Evolutionary conservation across 2,113 vertebrate species (phyloP).

Genomic region (Leucopsar rothschildi): DNA sequence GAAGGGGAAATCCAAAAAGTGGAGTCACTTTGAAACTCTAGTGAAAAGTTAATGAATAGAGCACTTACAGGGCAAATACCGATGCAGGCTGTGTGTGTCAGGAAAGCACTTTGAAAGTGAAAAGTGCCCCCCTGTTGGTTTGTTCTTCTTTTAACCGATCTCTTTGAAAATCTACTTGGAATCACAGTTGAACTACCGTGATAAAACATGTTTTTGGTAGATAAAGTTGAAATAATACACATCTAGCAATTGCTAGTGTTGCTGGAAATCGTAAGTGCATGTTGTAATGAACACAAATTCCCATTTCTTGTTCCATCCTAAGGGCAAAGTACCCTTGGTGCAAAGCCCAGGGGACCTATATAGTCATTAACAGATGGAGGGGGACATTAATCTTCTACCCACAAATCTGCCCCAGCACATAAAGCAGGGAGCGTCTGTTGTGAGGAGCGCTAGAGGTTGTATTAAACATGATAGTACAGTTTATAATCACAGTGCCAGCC

Average conservation of each 20-base stretch:
- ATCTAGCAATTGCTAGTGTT: background rate
- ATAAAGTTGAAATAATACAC: slow-evolving; percentile 40
- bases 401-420: slow-evolving; percentile 14
- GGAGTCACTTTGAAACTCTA: slow-evolving; percentile 21
- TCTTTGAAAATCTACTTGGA: slow-evolving; percentile 43
- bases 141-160: slow-evolving; percentile 34
- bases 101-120: slow-evolving; percentile 20
- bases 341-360: slow-evolving; percentile 24
- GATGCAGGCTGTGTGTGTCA: background rate
- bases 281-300: slow-evolving; percentile 20
- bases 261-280: background rate
- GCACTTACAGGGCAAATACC: background rate
- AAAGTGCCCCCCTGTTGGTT: slow-evolving; percentile 3
- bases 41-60: slow-evolving; percentile 26
- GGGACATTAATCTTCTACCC: slow-evolving; percentile 51
- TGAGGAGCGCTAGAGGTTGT: slow-evolving; percentile 10
- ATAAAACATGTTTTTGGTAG: slow-evolving; percentile 15
- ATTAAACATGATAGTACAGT: background rate
- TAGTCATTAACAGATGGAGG: slow-evolving; percentile 50
- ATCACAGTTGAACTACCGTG: background rate
- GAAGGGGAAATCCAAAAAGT: background rate
- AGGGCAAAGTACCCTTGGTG: slow-evolving; percentile 57
- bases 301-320: slow-evolving; percentile 40
- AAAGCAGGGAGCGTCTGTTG: slow-evolving; percentile 30
- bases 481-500: background rate